These are phyloP conservation scores for Thripadectes ignobilis DNA, from an alignment of 2,797 vertebrate genomes.

Conservation along the genomic window DNA sequence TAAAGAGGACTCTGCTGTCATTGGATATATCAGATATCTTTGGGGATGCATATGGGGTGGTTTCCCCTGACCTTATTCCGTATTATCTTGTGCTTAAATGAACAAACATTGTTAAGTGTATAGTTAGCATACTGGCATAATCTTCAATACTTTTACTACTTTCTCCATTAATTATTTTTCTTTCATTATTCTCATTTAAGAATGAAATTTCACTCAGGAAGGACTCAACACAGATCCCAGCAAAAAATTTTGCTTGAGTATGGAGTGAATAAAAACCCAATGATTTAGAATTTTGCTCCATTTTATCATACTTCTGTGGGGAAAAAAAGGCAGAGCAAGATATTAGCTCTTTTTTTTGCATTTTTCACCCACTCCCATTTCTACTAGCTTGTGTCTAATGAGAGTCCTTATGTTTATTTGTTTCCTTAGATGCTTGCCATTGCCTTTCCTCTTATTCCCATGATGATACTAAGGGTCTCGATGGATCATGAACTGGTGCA, in stretches of 20 bases:
- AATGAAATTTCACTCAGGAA: neutral
- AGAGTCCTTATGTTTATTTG: neutral
- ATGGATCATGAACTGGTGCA: neutral
- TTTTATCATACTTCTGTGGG: neutral
- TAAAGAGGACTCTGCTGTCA: slow-evolving; percentile 58
- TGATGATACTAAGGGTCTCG: neutral
- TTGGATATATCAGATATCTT: slow-evolving; percentile 42
- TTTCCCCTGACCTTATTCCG: slow-evolving; percentile 49
- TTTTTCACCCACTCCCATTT: neutral
- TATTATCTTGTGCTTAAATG: slow-evolving; percentile 24
- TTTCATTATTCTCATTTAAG: neutral
- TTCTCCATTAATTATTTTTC: neutral
- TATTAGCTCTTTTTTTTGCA: neutral
- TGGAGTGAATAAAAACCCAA: neutral
- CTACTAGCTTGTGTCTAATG: neutral
- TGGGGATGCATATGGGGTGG: slow-evolving; percentile 34
- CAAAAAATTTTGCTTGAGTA: neutral
- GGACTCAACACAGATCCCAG: neutral
- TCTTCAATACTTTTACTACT: neutral
- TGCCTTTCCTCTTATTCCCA: neutral
- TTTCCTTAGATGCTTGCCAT: neutral
- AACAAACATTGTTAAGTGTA: neutral
- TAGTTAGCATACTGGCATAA: neutral
- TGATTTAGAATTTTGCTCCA: neutral
- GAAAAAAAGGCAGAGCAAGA: neutral